Percentiles rank a stretch among this genome's conserved stretches.
Evolutionary conservation across 2,797 vertebrate species (phyloP).

Genomic region (Pipistrellus nathusii): DNA sequence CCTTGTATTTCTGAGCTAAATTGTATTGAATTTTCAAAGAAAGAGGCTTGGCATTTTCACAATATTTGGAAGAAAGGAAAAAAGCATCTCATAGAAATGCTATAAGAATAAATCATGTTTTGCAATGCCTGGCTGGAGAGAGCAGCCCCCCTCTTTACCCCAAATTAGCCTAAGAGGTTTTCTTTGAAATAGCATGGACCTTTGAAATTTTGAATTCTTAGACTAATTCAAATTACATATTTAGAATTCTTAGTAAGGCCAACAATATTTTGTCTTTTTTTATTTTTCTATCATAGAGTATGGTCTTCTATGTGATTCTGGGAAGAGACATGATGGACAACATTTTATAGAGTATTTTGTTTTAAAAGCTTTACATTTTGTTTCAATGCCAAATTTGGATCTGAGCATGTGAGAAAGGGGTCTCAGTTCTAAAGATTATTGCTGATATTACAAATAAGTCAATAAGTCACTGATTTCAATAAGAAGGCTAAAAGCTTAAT

Average conservation of each 20-base stretch:
- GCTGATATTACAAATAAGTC: conserved; percentile 62
- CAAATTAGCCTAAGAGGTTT: conserved; percentile 81
- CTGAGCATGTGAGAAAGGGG: conserved; percentile 46
- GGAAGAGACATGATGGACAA: conserved; percentile 48
- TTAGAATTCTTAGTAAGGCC: conserved; percentile 66
- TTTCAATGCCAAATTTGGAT: conserved; percentile 56
- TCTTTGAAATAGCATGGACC: conserved; percentile 77
- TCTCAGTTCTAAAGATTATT: conserved; percentile 47
- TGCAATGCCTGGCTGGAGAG: conserved; percentile 24
- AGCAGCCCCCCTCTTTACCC: conserved; percentile 12
- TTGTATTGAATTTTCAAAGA: conserved; percentile 77
- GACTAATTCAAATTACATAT: conserved; percentile 68
- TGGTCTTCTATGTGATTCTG: conserved; percentile 43
- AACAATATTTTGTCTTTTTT: conserved; percentile 15
- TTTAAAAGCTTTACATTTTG: conserved; percentile 65
- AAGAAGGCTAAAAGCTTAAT: conserved; percentile 52
- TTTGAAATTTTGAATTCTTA: conserved; percentile 80
- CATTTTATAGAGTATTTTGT: conserved; percentile 53
- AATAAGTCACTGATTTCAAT: conserved; percentile 59
- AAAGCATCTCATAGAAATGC: conserved; percentile 72
- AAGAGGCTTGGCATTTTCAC: conserved; percentile 77
- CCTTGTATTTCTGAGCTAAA: conserved; percentile 72
- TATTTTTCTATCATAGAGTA: conserved; percentile 33
- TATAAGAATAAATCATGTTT: conserved; percentile 71
- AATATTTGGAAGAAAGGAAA: conserved; percentile 60